Base-by-base conservation (phyloP, 2,797 vertebrate species). In the Myiotriccus ornatus region DNA sequence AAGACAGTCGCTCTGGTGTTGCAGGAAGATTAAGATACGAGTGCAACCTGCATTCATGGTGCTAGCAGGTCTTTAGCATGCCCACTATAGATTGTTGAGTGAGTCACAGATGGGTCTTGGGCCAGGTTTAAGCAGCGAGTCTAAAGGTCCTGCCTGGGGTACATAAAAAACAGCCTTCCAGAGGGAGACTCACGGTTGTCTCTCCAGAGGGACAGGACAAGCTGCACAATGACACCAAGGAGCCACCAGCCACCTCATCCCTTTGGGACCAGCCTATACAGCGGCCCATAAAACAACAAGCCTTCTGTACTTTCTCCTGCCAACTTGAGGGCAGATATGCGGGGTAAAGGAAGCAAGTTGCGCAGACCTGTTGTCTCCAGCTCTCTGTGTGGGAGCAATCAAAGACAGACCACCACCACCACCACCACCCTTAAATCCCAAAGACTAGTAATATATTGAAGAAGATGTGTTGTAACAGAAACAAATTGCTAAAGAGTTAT, bases 151-250 rank as follows among this genome's bases (percentile, higher is more conserved):
- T 47, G 20, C 0, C 3, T 59, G 52, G 11, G 12, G 5, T 14
- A 3, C 21, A 27, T 0, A 0, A 52, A 32, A 20, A 20, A 0
- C 17, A 68, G 41, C 41, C 60, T 78, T 22, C 12, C 28, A 62
- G 23, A n/a, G 6, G 14, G 9, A 78, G 16, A 5, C 2, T 5
- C 1, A 0, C n/a, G 16, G 23, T 80, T 73, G 10, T 24, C 32
- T 30, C 20, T 85, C 23, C 59, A 87, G 53, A 37, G 37, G 0
- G 0, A 30, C 10, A 27, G 9, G 5, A 39, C 1, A 0, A 83
- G 10, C 14, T 43, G 21, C 12, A 7, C 24, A 32, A 59, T 7
- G 12, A 5, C 22, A 59, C 1, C 32, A 65, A 30, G 19, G 5
- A 32, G 14, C 5, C 25, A 78, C 27, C 1, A 3, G 28, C 24